A percentile compares a stretch with the other conserved stretches of the same genome.
Conservation (phyloP, 2,113 vertebrate species). For the Jaculus jaculus region DNA sequence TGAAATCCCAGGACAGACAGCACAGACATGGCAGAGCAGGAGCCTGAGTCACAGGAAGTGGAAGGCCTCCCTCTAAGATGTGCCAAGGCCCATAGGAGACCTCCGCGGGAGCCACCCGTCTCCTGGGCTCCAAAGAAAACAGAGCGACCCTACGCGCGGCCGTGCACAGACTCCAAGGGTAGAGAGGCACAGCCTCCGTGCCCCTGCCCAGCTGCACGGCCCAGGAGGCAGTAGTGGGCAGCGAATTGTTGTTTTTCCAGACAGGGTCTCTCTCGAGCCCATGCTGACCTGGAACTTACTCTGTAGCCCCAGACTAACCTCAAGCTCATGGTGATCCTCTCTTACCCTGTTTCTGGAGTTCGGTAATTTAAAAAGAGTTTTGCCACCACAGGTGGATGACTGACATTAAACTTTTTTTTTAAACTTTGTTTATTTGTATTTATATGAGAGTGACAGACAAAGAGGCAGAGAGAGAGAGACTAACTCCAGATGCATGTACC, state of each 20-base stretch:
- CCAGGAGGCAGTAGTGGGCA: background rate
- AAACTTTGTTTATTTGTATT: too few relatives aligned
- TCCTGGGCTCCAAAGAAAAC: background rate
- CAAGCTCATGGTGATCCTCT: background rate
- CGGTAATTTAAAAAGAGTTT: too few relatives aligned
- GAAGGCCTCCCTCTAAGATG: conserved; percentile 31
- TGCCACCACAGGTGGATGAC: too few relatives aligned
- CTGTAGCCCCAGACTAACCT: background rate
- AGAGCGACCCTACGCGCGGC: background rate
- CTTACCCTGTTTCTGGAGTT: background rate
- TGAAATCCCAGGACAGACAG: conserved; percentile 55
- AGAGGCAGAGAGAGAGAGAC: too few relatives aligned
- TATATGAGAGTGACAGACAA: too few relatives aligned
- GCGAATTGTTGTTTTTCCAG: background rate
- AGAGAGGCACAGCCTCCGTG: background rate
- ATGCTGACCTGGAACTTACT: background rate
- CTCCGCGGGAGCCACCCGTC: background rate
- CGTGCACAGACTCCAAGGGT: background rate
- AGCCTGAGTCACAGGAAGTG: conserved; percentile 56
- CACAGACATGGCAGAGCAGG: conserved; percentile 21
- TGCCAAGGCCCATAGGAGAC: background rate
- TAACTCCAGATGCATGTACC: too few relatives aligned
- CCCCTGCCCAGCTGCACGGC: background rate
- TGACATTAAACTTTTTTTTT: too few relatives aligned
- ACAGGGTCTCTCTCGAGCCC: background rate